These are phyloP conservation scores for Lysandra coridon DNA, from an alignment of 2,888 invertebrate genomes.

Conservation along the genomic window DNA sequence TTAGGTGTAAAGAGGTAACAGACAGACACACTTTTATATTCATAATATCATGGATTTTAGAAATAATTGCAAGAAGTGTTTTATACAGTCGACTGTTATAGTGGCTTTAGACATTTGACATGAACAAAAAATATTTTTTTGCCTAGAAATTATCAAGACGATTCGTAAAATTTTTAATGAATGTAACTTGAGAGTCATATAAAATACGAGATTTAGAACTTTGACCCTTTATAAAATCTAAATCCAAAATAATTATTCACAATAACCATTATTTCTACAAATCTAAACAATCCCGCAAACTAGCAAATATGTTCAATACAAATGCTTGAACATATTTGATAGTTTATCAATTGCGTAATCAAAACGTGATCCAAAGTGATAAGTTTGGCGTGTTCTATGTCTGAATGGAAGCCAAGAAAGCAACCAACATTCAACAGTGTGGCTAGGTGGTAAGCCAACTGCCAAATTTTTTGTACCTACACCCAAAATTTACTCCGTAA, in stretches of 20 bases:
- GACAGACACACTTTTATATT: no score
- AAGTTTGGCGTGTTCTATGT: constrained; percentile 12
- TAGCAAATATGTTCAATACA: not conserved
- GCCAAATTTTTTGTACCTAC: not conserved
- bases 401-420: constrained; percentile 27
- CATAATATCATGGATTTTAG: no score
- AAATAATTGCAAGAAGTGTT: no score
- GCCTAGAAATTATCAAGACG: no score
- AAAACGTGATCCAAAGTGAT: constrained; percentile 15
- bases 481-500: constrained; percentile 5
- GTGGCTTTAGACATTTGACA: no score
- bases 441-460: constrained; percentile 5
- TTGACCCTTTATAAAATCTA: no score
- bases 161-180: no score
- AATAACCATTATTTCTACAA: not conserved
- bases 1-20: no score
- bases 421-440: constrained; percentile 24
- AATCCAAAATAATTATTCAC: not conserved
- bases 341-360: not conserved
- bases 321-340: not conserved
- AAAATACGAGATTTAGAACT: not conserved
- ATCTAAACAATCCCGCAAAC: not conserved
- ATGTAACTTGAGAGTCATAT: not conserved
- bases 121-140: no score
- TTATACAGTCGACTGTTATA: no score